These are phyloP conservation scores for Cyrtorhinus lividipennis DNA, from an alignment of 1,140 invertebrate genomes.

Conservation along the genomic window DNA sequence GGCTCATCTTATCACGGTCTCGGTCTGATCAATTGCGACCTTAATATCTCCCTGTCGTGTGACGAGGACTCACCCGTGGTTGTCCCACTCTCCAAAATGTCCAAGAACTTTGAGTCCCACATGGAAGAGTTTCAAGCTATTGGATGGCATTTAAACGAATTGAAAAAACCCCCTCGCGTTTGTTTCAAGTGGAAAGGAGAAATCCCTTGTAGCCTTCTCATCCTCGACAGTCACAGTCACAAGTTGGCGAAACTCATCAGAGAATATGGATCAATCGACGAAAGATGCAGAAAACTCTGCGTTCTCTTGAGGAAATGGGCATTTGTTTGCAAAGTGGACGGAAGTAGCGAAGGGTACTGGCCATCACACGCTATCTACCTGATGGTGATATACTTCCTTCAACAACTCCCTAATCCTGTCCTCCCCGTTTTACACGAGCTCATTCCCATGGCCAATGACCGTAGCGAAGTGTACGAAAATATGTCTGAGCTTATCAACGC, in stretches of 20 bases:
- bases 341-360: not conserved
- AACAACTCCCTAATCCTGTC: not conserved
- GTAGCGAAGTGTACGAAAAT: not conserved
- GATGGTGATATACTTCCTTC: not conserved
- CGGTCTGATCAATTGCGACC: not conserved
- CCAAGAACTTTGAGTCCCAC: not conserved
- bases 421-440: not conserved
- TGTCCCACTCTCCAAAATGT: not conserved
- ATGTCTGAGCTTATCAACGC: not conserved
- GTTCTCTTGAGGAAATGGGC: slow-evolving; percentile 1
- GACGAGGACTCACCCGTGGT: not conserved
- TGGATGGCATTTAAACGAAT: not conserved
- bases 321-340: not conserved
- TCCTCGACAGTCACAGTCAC: not conserved
- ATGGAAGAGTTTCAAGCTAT: not conserved
- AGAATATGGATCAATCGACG: not conserved
- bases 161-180: not conserved
- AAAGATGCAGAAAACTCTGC: not conserved
- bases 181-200: not conserved
- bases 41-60: not conserved
- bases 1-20: not conserved
- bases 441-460: not conserved
- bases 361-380: not conserved
- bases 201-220: not conserved
- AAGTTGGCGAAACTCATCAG: not conserved